Percentiles rank a stretch among this genome's conserved stretches.
Conservation (phyloP, 53 echinoderm and acorn worm genomes). For the Luidia sarsii region DNA sequence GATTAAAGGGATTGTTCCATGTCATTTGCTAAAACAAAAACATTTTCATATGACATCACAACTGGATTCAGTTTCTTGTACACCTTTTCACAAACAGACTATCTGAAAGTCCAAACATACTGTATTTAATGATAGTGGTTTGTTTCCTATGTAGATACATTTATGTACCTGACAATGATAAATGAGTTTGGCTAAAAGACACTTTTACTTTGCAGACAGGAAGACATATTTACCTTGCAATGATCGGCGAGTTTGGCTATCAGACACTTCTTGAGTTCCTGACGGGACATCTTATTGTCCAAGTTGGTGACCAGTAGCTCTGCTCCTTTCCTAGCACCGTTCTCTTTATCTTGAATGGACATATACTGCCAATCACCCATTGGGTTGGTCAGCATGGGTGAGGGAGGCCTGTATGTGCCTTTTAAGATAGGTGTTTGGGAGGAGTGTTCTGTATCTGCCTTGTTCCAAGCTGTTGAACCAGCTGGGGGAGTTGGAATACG, state of each 20-base stretch:
- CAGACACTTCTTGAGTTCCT: conserved; percentile 85
- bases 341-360: conserved; percentile 43
- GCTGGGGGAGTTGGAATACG: conserved; percentile 62
- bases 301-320: conserved; percentile 94
- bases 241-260: conserved; percentile 85
- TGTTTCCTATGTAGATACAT: too few relatives aligned
- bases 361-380: conserved; percentile 59
- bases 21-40: too few relatives aligned
- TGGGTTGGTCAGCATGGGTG: conserved; percentile 63
- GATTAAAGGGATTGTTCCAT: too few relatives aligned
- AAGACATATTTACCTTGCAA: conserved; percentile 66
- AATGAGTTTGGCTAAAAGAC: too few relatives aligned
- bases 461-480: conserved; percentile 47
- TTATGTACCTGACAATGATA: too few relatives aligned
- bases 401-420: conserved; percentile 66
- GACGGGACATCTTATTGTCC: conserved; percentile 83
- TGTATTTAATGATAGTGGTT: too few relatives aligned
- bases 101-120: too few relatives aligned
- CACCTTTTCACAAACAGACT: too few relatives aligned
- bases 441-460: conserved; percentile 18
- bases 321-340: conserved; percentile 60
- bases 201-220: not conserved
- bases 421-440: conserved; percentile 45
- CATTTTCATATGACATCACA: too few relatives aligned
- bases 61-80: too few relatives aligned